Evolutionary conservation across 2,797 vertebrate genomes (phyloP), one percentile per base, ranked within the genome.

Genomic region (Peromyscus aztecus): DNA sequence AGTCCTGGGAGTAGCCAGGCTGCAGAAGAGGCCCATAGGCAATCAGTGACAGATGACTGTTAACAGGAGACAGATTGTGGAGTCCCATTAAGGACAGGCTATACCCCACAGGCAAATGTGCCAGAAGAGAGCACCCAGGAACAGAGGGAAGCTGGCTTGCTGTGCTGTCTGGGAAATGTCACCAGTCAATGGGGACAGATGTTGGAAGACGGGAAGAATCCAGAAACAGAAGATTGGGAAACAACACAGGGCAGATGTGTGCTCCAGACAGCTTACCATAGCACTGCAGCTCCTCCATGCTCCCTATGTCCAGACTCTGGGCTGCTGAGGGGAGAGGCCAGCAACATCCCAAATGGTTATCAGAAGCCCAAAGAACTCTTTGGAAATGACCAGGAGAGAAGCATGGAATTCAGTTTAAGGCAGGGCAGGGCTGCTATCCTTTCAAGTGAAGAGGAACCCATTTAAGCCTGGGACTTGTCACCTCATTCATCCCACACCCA

Each of bases 381-480:
- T 0, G 14, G 71, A 37, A 65, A 12, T 43, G 78, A 57, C 9
- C 55, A 4, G 13, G 34, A 34, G 43, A 49, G 65, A 67, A 80
- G 40, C 24, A 55, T 16, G 34, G 10, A 24, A 27, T 16, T 37
- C 61, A 69, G 19, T 46, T 0, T 9, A 65, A 3, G 8, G 57
- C 0, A 0, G 2, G 24, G 7, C 1, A 14, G 29, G 4, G 37
- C 43, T 37, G n/a, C 40, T 40, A 17, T 8, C 6, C 46, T 55
- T 23, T 63, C 1, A 23, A 27, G 40, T 24, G 34, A 24, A 34
- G 59, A 80, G 82, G 57, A 46, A 46, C 55, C 86, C 8, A 13
- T 52, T 34, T 0, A 17, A 31, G n/a, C 31, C 57, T 0, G 1
- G 1, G 16, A 2, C 12, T 9, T 2, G 21, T 23, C 37, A 2